Base-by-base conservation (phyloP, 2,888 invertebrate genomes). In the Adelognathus sp. region DNA sequence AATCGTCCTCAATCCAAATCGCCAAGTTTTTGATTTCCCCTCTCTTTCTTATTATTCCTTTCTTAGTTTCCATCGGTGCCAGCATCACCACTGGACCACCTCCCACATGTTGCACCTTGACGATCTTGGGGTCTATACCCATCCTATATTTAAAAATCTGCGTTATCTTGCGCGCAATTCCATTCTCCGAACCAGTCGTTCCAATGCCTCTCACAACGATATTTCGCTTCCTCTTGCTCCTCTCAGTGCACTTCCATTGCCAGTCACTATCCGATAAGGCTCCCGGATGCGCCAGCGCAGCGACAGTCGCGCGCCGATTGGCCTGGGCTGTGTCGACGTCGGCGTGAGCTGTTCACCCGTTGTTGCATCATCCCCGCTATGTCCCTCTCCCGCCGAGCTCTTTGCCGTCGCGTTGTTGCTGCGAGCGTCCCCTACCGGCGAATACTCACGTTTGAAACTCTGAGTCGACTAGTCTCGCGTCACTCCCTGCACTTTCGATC, bases 1-100 rank as follows among this genome's bases (percentile, higher is more conserved):
- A 21, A 14, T 73, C 80, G 3, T 63, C 76, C 1, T 60, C 36
- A 6, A 73, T 46, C 71, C 39, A 58, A 1, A 66, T 50, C 9
- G 11, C 36, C 0, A 39, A 31, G 1, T 39, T 14, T 18, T 16
- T 66, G 11, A 63, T 7, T 7, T 46, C 21, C 1, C 31, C 39
- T 6, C 36, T 70, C 2, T 46, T 64, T 11, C 46, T 52, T 41
- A 79, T 33, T 0, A 66, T 36, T 9, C 14, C 16, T 7, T 16
- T 29, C 27, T 70, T 79, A 3, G 9, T 64, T 14, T 27, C 70
- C 44, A 31, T 50, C 1, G 60, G n/a, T 0, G 5, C 56, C 9
- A 69, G 50, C 0, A 16, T 61, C 2, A 61, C 21, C 1, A 44
- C 36, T 7, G 58, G 14, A 0, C 60, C 41, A 1, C 54, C 66